phyloP scores from a whole-genome alignment of 2,113 vertebrate genomes.

The Rhinopomastus cyanomelas region DNA sequence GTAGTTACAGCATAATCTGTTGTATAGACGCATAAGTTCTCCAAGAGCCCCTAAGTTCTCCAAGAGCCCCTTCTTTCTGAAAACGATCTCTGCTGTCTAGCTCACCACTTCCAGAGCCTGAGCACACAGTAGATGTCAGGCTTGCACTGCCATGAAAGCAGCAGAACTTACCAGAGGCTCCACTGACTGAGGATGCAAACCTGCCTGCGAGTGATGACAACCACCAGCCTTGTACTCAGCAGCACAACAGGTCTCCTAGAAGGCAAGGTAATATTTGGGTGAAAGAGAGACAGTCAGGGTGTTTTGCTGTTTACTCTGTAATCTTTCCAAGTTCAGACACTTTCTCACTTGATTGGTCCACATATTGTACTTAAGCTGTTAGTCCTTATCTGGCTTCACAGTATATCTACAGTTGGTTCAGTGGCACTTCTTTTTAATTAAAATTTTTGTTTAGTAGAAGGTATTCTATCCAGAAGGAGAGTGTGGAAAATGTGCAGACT shows the following conservation, averaged over 20 bases:
- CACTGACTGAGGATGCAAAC: background rate
- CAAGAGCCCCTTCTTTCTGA: too few species aligned
- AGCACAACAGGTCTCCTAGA: rapidly evolving
- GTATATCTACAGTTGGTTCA: background rate
- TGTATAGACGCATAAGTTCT: background rate
- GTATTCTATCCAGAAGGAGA: background rate
- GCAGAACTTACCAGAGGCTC: rapidly evolving
- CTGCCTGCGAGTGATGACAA: background rate
- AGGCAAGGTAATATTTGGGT: rapidly evolving
- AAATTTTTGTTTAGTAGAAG: rapidly evolving
- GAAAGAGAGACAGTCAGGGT: background rate
- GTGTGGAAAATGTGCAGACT: background rate
- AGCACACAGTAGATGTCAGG: background rate
- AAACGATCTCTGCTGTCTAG: rapidly evolving
- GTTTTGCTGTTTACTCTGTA: background rate
- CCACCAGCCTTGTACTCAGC: rapidly evolving
- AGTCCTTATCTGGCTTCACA: background rate
- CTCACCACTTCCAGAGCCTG: background rate
- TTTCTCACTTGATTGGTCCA: background rate
- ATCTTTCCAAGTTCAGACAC: background rate
- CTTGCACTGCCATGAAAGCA: background rate
- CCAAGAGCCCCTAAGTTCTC: background rate
- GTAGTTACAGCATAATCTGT: rapidly evolving
- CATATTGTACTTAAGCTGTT: rapidly evolving
- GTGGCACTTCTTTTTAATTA: background rate